Evolutionary conservation across 2,113 vertebrate species (phyloP), one percentile per base, ranked within the genome.

Genomic region (Oryzias celebensis): DNA sequence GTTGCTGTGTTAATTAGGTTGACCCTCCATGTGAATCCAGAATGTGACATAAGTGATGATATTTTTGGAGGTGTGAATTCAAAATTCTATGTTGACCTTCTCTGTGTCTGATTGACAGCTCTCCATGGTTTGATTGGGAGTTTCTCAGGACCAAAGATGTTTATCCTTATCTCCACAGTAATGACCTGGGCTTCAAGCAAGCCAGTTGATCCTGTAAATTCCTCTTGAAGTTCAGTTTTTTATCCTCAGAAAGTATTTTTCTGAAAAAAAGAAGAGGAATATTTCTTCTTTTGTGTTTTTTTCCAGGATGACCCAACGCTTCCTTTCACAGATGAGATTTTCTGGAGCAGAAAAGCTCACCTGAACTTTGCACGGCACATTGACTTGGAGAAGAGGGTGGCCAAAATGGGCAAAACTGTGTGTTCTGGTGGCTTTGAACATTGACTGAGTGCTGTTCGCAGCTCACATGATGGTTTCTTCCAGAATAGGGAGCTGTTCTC

Each of bases 101-200:
- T 20, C 50, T 60, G 5, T 2, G 23, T 14, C 54, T 72, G 18
- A 3, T 66, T 74, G 70, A 2, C 76, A 98, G 97, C 92, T 0
- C 84, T 99, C 41, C 91, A 90, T 44, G 77, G 69, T 16, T 82
- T 94, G 69, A 75, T 91, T 15, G 55, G 65, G 4, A 68, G 49
- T 68, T 97, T 97, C 69, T 50, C 76, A 58, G 84, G 77, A 59
- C 86, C 85, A 0, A 98, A 98, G 83, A 42, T 91, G 23, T 99
- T 97, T 74, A 94, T 99, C 69, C 90, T 99, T 7, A 23, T 98
- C 56, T 98, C 97, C 66, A 95, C 95, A 0, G 81, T 96, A 84
- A 94, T 99, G 95, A 98, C 91, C 0, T 98, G 96, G 97, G 93
- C 92, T 0, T 86, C 88, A 53, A 95, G 90, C 77, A 95, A 92